These are phyloP conservation scores for Carettochelys insculpta DNA, from an alignment of 2,113 vertebrate species.

Conservation along the genomic window DNA sequence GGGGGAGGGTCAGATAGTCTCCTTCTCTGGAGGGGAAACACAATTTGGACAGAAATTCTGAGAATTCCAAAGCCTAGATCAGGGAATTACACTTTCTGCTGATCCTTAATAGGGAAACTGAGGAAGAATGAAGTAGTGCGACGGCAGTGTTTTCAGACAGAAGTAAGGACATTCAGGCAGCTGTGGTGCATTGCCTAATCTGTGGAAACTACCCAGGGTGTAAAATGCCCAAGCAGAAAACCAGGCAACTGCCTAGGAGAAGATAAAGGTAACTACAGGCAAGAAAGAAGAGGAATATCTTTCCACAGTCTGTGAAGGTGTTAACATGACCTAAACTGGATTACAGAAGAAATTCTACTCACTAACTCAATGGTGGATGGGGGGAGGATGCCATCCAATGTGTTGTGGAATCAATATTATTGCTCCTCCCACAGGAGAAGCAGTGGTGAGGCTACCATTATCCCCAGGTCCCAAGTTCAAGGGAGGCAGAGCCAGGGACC, in stretches of 20 bases:
- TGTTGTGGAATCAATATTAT: background rate
- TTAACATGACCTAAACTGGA: background rate
- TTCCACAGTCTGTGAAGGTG: background rate
- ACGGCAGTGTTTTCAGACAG: too few relatives aligned
- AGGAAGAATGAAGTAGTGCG: too few relatives aligned
- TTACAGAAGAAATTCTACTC: background rate
- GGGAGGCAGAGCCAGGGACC: background rate
- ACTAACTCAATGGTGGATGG: background rate
- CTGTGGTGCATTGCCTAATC: too few relatives aligned
- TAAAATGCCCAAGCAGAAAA: background rate
- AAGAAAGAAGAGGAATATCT: background rate
- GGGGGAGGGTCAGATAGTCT: too few relatives aligned
- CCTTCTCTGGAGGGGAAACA: too few relatives aligned
- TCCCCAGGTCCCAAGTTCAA: background rate
- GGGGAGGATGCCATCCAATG: background rate
- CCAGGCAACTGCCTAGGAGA: background rate
- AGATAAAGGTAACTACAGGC: too few relatives aligned
- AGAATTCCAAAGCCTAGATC: too few relatives aligned
- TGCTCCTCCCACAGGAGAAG: background rate
- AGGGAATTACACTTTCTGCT: too few relatives aligned
- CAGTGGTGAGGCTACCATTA: background rate
- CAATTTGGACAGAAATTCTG: too few relatives aligned
- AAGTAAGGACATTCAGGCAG: too few relatives aligned
- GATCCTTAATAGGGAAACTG: too few relatives aligned
- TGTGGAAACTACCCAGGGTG: too few relatives aligned